Conservation (phyloP, 1,140 invertebrate genomes). For the Drosophila erecta region DNA sequence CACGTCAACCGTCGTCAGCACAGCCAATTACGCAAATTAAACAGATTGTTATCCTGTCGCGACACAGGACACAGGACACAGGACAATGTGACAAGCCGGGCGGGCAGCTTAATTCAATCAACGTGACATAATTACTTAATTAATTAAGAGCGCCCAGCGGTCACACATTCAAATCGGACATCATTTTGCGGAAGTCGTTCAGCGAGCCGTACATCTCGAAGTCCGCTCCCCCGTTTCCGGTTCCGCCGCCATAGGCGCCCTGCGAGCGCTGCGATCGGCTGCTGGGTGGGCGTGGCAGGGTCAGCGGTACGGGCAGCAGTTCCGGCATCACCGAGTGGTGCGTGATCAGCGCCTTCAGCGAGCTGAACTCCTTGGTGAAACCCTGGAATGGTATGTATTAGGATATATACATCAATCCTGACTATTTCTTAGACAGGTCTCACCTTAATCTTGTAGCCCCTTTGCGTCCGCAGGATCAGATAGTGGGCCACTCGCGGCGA, state of each 20-base stretch:
- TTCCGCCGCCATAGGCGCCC: slow-evolving; percentile 25
- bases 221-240: slow-evolving; percentile 57
- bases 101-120: slow-evolving; percentile 68
- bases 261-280: slow-evolving; percentile 85
- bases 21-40: slow-evolving; percentile 82
- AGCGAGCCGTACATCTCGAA: slow-evolving; percentile 92
- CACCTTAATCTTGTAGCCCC: slow-evolving; percentile 98
- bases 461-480: slow-evolving; percentile 94
- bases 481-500: slow-evolving; percentile 97
- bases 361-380: slow-evolving; percentile 97
- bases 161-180: slow-evolving; percentile 91
- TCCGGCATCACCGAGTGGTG: slow-evolving; percentile 98
- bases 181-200: slow-evolving; percentile 93
- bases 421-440: too few relatives aligned
- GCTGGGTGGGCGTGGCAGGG: slow-evolving; percentile 90
- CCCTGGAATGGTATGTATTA: slow-evolving; percentile 88
- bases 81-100: slow-evolving; percentile 44
- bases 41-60: slow-evolving; percentile 78
- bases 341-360: slow-evolving; percentile 94
- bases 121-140: slow-evolving; percentile 79
- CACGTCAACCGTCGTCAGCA: slow-evolving; percentile 71
- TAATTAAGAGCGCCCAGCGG: slow-evolving; percentile 63
- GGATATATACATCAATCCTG: too few relatives aligned
- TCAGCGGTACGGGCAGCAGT: slow-evolving; percentile 95
- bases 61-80: slow-evolving; percentile 24